Conservation (phyloP, 1,140 invertebrate genomes). For the Olivierus martensii region DNA sequence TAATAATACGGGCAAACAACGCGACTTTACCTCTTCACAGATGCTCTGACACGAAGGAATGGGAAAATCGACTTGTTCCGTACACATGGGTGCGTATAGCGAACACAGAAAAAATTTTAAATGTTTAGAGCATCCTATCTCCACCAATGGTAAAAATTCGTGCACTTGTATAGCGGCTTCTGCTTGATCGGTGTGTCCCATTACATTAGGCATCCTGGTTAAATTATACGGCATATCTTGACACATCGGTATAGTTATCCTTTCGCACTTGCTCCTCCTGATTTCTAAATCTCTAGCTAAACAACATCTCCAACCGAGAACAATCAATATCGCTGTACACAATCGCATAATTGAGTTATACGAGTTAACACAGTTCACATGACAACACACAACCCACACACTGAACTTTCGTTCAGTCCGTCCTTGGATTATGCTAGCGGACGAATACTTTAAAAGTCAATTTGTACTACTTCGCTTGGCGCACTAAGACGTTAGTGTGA, state of each 20-base stretch:
- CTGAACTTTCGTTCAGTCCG: too few relatives aligned
- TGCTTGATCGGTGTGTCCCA: conserved; percentile 64
- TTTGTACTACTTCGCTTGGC: too few relatives aligned
- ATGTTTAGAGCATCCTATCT: conserved; percentile 82
- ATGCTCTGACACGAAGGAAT: conserved; percentile 84
- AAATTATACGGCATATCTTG: conserved; percentile 83
- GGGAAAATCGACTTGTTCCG: conserved; percentile 74
- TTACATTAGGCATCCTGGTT: conserved; percentile 87
- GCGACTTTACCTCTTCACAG: conserved; percentile 67
- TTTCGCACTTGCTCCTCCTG: conserved; percentile 47
- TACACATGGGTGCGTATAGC: conserved; percentile 94
- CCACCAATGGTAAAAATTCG: conserved; percentile 80
- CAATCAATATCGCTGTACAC: too few relatives aligned
- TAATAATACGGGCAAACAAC: conserved; percentile 71
- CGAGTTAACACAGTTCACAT: too few relatives aligned
- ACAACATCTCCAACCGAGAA: too few relatives aligned
- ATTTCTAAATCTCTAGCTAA: too few relatives aligned
- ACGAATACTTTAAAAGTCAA: too few relatives aligned
- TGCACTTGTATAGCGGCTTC: conserved; percentile 71
- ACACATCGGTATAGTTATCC: conserved; percentile 81
- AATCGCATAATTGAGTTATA: too few relatives aligned
- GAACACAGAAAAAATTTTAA: conserved; percentile 85
- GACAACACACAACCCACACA: too few relatives aligned
- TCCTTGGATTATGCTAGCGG: too few relatives aligned
- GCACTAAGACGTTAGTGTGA: too few relatives aligned